phyloP scores from a whole-genome alignment of 2,888 invertebrate species.

The Thumatha senex region DNA sequence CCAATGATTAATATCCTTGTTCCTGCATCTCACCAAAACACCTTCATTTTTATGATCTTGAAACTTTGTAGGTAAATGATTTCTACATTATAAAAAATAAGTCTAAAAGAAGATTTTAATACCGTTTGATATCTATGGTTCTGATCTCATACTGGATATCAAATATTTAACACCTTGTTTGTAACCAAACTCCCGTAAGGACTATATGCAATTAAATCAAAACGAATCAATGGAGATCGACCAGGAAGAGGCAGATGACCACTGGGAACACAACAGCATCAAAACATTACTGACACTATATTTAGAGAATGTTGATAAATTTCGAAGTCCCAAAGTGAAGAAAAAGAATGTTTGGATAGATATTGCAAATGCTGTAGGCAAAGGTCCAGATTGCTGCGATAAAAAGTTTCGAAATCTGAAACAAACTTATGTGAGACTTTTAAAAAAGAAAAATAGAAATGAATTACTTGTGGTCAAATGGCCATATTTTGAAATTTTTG shows the following conservation, averaged over 20 bases:
- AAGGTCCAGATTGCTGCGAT: conserved; percentile 70
- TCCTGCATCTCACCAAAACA: neutral
- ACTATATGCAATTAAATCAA: conserved; percentile 60
- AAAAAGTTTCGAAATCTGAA: conserved; percentile 77
- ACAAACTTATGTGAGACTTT: conserved; percentile 68
- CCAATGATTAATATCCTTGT: too few species aligned
- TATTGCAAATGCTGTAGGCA: conserved; percentile 61
- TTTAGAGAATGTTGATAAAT: conserved; percentile 67
- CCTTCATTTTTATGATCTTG: neutral
- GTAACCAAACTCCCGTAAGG: conserved; percentile 56
- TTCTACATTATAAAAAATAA: too few species aligned
- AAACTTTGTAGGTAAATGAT: neutral
- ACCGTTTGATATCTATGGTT: conserved; percentile 15
- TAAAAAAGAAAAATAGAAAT: conserved; percentile 64
- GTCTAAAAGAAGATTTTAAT: conserved; percentile 14
- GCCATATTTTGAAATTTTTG: conserved; percentile 74
- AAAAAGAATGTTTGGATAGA: conserved; percentile 76
- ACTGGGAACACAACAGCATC: conserved; percentile 68
- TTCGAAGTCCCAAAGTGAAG: conserved; percentile 72
- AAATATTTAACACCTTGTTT: conserved; percentile 41
- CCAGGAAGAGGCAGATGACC: conserved; percentile 65
- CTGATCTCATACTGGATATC: conserved; percentile 4
- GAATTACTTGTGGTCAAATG: conserved; percentile 64
- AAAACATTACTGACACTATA: conserved; percentile 61
- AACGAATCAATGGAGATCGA: conserved; percentile 59